These are phyloP conservation scores for Ephialtes manifestator DNA, from an alignment of 2,888 invertebrate species.

Conservation along the genomic window DNA sequence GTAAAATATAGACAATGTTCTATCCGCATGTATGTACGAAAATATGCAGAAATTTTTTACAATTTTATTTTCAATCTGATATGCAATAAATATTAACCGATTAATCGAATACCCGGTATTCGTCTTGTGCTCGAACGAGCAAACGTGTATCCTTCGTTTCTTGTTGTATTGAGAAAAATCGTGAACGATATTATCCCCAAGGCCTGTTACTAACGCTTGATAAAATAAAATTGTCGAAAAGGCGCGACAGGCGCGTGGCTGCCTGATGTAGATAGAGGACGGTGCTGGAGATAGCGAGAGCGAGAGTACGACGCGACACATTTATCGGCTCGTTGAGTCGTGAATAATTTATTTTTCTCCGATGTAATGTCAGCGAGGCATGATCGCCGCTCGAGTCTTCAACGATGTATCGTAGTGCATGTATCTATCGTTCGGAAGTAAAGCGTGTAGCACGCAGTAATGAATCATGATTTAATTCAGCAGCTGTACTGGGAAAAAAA, in stretches of 20 bases:
- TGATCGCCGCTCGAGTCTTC: constrained; percentile 34
- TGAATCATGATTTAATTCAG: not conserved
- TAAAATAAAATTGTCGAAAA: constrained; percentile 57
- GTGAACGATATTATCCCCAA: constrained; percentile 29
- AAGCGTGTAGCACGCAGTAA: constrained; percentile 3
- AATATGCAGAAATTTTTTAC: not conserved
- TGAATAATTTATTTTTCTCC: constrained; percentile 60
- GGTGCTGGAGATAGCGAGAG: not conserved
- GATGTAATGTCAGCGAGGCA: constrained; percentile 44
- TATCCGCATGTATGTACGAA: not conserved
- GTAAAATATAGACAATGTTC: not conserved
- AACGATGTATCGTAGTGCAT: not conserved
- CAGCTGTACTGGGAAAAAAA: not conserved
- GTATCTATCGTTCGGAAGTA: not conserved
- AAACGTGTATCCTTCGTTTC: not conserved
- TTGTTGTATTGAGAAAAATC: constrained; percentile 10
- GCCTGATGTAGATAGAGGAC: constrained; percentile 1
- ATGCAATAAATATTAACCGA: constrained; percentile 28
- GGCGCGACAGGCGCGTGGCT: not conserved
- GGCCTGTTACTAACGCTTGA: constrained; percentile 52
- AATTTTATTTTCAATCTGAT: not conserved
- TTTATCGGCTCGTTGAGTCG: constrained; percentile 57
- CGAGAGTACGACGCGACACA: constrained; percentile 39
- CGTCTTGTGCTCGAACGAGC: constrained; percentile 31
- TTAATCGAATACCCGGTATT: constrained; percentile 21